Conservation (phyloP, 1,140 invertebrate species). For the Bombyx mori region ASM3026992v2 NC_085125.1:9557001-9557500, state of each 20-base stretch:
- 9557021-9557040: slow-evolving; percentile 43
- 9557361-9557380: slow-evolving; percentile 34
- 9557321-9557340: slow-evolving; percentile 43
- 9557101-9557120: slow-evolving; percentile 46
- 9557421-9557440: slow-evolving; percentile 56
- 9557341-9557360: slow-evolving; percentile 39
- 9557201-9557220: slow-evolving; percentile 36
- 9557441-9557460: slow-evolving; percentile 49
- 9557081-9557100: slow-evolving; percentile 44
- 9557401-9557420: slow-evolving; percentile 40
- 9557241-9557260: slow-evolving; percentile 48
- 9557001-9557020: slow-evolving; percentile 48
- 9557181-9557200: slow-evolving; percentile 34
- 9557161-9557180: slow-evolving; percentile 45
- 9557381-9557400: slow-evolving; percentile 39
- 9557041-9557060: slow-evolving; percentile 40
- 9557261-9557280: slow-evolving; percentile 28
- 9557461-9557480: slow-evolving; percentile 50
- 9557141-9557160: slow-evolving; percentile 44
- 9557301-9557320: slow-evolving; percentile 44
- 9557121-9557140: slow-evolving; percentile 50
- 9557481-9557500: slow-evolving; percentile 30
- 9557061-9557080: slow-evolving; percentile 35
- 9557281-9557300: slow-evolving; percentile 48
- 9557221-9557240: slow-evolving; percentile 36